phyloP scores from a whole-genome alignment of 2,797 vertebrate genomes.

The Premnoplex brunnescens region DNA sequence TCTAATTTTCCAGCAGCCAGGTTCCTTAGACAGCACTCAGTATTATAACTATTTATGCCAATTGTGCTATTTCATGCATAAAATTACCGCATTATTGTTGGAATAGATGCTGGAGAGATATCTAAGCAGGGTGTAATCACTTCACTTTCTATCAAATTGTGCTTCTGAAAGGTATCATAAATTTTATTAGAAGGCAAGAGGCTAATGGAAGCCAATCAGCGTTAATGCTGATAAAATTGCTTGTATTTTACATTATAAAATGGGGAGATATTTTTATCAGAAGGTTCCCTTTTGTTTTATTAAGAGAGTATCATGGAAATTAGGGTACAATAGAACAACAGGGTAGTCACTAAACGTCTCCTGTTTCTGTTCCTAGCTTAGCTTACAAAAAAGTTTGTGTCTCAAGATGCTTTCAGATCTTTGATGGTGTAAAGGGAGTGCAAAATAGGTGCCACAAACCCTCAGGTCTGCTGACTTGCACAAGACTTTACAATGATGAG shows the following conservation, averaged over 20 bases:
- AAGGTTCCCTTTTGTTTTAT: slow-evolving; percentile 73
- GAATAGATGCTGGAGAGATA: slow-evolving; percentile 82
- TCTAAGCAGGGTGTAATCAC: slow-evolving; percentile 84
- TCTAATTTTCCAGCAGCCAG: slow-evolving; percentile 84
- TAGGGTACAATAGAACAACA: slow-evolving; percentile 38
- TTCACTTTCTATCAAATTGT: slow-evolving; percentile 85
- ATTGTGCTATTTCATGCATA: slow-evolving; percentile 86
- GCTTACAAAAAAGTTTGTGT: background rate
- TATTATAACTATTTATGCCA: slow-evolving; percentile 86
- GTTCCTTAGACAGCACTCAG: slow-evolving; percentile 80
- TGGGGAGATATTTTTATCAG: slow-evolving; percentile 71
- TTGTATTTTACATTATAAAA: slow-evolving; percentile 81
- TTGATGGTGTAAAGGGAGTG: slow-evolving; percentile 16
- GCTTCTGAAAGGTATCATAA: slow-evolving; percentile 84
- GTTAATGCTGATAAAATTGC: slow-evolving; percentile 85
- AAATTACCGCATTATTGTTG: slow-evolving; percentile 85
- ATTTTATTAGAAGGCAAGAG: slow-evolving; percentile 86
- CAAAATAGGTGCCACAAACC: background rate
- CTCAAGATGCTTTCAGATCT: background rate
- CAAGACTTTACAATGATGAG: slow-evolving; percentile 38
- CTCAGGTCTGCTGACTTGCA: background rate
- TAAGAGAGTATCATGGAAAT: slow-evolving; percentile 64
- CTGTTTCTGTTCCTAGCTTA: background rate
- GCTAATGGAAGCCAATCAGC: slow-evolving; percentile 84
- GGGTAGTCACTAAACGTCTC: slow-evolving; percentile 6